A percentile compares a stretch with the other conserved stretches of the same genome.
phyloP scores from a whole-genome alignment of 1,140 invertebrate species.

The Anastatus disparis region DNA sequence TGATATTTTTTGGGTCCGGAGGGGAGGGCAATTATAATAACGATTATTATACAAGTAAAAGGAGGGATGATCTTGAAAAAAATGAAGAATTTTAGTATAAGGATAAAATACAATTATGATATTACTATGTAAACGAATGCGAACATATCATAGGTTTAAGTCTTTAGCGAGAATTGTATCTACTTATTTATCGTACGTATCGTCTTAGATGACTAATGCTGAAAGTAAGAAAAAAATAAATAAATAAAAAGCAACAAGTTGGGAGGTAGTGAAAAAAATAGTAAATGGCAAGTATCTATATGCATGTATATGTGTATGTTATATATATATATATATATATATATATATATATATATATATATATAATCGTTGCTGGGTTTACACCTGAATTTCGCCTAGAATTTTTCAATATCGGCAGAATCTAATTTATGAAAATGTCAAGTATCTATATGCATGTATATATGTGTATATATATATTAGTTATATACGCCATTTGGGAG shows the following conservation, averaged over 20 bases:
- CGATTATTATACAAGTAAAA: slow-evolving; percentile 29
- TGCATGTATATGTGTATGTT: background rate
- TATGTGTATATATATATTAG: too few species aligned
- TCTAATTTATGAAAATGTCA: background rate
- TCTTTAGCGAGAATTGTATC: slow-evolving; percentile 51
- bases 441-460: background rate
- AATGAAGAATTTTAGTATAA: slow-evolving; percentile 22
- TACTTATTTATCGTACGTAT: slow-evolving; percentile 44
- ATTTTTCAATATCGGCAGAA: too few species aligned
- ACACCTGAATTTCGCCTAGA: too few species aligned
- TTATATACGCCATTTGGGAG: too few species aligned
- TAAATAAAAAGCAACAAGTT: slow-evolving; percentile 23
- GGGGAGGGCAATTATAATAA: background rate
- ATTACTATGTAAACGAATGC: slow-evolving; percentile 56
- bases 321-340: too few species aligned
- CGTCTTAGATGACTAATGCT: slow-evolving; percentile 25
- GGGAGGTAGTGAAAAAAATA: too few species aligned
- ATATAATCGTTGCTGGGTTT: too few species aligned
- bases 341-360: background rate
- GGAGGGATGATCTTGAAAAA: slow-evolving; percentile 28
- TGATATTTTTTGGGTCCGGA: background rate
- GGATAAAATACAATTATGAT: slow-evolving; percentile 34
- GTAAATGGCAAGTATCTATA: background rate
- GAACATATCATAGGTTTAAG: slow-evolving; percentile 65
- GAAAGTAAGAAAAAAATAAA: background rate